phyloP scores from a whole-genome alignment of 2,888 invertebrate species.

The Andrena praecox region DNA sequence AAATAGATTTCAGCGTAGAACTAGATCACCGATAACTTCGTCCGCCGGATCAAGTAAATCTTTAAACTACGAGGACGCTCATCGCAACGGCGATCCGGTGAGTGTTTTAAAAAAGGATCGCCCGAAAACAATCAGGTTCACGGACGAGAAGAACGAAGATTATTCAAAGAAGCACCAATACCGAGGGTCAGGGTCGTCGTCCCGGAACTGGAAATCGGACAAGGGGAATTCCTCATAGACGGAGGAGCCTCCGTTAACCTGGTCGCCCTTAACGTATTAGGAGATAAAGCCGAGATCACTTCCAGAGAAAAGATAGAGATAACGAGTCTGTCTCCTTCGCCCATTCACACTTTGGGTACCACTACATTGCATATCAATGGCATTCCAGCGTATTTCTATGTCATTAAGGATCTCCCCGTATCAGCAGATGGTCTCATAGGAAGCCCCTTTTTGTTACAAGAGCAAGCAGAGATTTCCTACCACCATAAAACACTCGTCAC shows the following conservation, averaged over 20 bases:
- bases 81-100: background rate
- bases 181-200: too few relatives aligned
- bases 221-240: conserved; percentile 3
- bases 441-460: conserved; percentile 16
- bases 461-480: conserved; percentile 14
- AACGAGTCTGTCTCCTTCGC: too few relatives aligned
- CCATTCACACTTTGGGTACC: too few relatives aligned
- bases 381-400: background rate
- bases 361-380: background rate
- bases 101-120: too few relatives aligned
- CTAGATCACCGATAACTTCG: too few relatives aligned
- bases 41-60: too few relatives aligned
- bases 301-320: too few relatives aligned
- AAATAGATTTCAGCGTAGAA: background rate
- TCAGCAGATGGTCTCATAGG: conserved; percentile 15
- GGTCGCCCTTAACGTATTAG: background rate
- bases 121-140: too few relatives aligned
- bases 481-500: conserved; percentile 1
- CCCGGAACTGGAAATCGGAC: too few relatives aligned
- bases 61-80: conserved; percentile 1
- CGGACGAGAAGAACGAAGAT: too few relatives aligned
- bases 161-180: too few relatives aligned
- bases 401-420: background rate
- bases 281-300: too few relatives aligned
- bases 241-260: conserved; percentile 7